These are phyloP conservation scores for Oenanthe melanoleuca DNA, from an alignment of 2,113 vertebrate genomes.

Conservation along the genomic window DNA sequence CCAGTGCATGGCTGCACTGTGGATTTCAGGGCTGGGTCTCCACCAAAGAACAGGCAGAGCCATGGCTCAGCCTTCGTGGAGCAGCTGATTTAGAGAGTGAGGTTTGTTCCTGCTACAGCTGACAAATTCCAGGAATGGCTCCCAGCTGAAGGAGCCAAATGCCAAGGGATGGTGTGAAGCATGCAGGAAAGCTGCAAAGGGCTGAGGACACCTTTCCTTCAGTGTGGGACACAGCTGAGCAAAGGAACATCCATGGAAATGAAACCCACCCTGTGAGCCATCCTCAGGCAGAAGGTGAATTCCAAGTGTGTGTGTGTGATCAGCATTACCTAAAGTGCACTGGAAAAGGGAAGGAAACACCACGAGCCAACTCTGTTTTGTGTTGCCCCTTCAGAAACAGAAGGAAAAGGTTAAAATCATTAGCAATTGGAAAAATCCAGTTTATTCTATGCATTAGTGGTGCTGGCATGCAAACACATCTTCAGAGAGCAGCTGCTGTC, in stretches of 20 bases:
- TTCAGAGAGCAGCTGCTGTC: slow-evolving; percentile 44
- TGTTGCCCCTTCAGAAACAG: slow-evolving; percentile 8
- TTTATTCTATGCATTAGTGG: slow-evolving; percentile 42
- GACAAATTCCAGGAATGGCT: not conserved
- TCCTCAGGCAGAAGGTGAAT: not conserved
- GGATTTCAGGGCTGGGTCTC: not conserved
- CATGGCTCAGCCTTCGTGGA: not conserved
- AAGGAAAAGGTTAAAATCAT: slow-evolving; percentile 56
- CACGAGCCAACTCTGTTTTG: not conserved
- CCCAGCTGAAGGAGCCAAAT: not conserved
- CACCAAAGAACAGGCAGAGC: not conserved
- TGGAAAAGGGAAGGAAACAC: not conserved
- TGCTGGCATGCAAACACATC: slow-evolving; percentile 16
- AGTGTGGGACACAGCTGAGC: not conserved
- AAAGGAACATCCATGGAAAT: not conserved
- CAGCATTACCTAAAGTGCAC: not conserved
- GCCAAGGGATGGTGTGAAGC: not conserved
- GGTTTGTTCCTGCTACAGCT: not conserved
- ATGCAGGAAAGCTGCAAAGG: not conserved
- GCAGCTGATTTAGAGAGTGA: not conserved
- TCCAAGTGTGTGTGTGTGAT: not conserved
- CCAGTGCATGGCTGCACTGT: not conserved
- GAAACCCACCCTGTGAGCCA: not conserved
- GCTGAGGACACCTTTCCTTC: not conserved
- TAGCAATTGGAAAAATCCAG: slow-evolving; percentile 50